Base-by-base conservation (phyloP, 2,113 vertebrate species). In the Psammodynastes pulverulentus region DNA sequence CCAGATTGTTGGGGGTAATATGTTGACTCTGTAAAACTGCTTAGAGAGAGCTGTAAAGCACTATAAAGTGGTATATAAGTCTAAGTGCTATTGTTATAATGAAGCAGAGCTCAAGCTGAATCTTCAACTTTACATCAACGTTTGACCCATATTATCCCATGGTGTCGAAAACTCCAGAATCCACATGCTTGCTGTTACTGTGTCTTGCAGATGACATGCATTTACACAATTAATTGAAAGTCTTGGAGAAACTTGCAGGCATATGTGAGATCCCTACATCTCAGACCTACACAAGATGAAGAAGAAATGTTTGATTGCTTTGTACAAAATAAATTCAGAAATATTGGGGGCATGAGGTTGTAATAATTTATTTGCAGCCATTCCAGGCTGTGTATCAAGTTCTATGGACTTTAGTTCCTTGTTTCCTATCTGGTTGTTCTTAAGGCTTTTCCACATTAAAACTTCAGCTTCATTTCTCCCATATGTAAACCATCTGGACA, bases 221-320 rank as follows among this genome's bases (percentile, higher is more conserved):
- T 93, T 94, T 23, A 90, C 45, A 62, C 13, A 92, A 45, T 24
- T 54, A 29, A 9, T 5, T 67, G 1, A 29, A 92, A 84, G 9
- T 72, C 94, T 94, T 95, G 34, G n/a, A 54, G 52, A 34, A 54
- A 54, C 5, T 51, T 87, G 62, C 54, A 9, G n/a, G 90, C 86
- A 43, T 26, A 88, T 96, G 94, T 84, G 52, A 89, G 94, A 53
- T 39, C 17, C n/a, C 19, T 34, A 23, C 9, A 17, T 39, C 15
- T 39, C 51, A 53, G 49, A 58, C 17, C 54, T 29, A 43, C 34
- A 29, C n/a, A 49, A 51, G 5, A 86, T 5, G 5, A 48, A 86
- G 26, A 86, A 49, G 24, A 29, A 86, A 86, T 23, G 26, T 15
- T 51, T 51, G 26, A 79, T 43, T 39, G 34, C 34, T 79, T 43